A percentile compares a stretch with the other conserved stretches of the same genome.
Evolutionary conservation across 92 coral and sea anemone species (phyloP).

Genomic region (Muricea muricata): DNA sequence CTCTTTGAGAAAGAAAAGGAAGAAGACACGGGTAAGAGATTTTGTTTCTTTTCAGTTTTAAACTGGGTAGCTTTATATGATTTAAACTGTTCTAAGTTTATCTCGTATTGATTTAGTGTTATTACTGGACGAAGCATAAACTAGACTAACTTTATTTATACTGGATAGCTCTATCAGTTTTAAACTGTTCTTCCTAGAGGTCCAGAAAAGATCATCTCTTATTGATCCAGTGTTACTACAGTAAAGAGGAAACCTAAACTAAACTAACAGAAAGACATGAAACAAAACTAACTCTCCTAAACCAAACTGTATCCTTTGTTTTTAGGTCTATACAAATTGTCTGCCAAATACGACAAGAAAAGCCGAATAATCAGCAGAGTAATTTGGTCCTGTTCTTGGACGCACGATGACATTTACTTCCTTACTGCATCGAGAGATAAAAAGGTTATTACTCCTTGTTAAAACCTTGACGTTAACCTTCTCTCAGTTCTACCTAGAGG

Average conservation of each 20-base stretch:
- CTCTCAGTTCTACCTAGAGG: too few species aligned
- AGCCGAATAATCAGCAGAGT: conserved; percentile 77
- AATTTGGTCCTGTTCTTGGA: conserved; percentile 98
- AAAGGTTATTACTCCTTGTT: conserved; percentile 73
- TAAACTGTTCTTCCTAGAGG: neutral
- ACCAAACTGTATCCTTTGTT: conserved; percentile 1
- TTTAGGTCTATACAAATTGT: conserved; percentile 73
- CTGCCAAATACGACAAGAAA: conserved; percentile 75
- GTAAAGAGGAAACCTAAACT: too few species aligned
- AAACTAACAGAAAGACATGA: too few species aligned
- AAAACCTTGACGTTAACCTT: too few species aligned
- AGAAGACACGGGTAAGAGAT: neutral
- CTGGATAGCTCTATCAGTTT: neutral
- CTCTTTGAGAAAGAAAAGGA: conserved; percentile 57
- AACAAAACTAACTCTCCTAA: neutral
- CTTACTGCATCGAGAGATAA: conserved; percentile 95
- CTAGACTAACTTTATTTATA: neutral
- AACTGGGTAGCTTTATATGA: neutral
- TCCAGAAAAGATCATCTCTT: neutral
- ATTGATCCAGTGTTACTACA: too few species aligned
- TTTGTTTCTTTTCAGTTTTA: neutral
- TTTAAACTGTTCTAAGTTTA: neutral
- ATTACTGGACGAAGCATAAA: neutral
- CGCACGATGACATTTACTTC: conserved; percentile 76
- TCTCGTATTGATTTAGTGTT: neutral